phyloP scores from a whole-genome alignment of 2,113 vertebrate species.

The Prochilodus magdalenae region DNA sequence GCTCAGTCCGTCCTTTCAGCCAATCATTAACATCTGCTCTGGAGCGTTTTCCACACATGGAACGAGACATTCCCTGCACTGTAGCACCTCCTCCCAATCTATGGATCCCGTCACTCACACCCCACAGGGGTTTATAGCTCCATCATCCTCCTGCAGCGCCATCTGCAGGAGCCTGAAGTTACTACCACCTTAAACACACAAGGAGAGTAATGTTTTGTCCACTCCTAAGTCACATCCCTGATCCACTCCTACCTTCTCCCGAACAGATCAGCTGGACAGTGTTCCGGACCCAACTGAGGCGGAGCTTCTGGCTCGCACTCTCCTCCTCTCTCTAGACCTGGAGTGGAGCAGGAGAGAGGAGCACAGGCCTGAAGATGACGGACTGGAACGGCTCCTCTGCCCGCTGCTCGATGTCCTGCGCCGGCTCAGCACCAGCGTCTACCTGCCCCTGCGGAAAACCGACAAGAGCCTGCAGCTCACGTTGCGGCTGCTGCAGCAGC shows the following conservation, averaged over 20 bases:
- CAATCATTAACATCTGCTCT: too few relatives aligned
- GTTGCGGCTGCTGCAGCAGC: conserved; percentile 81
- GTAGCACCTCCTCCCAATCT: too few relatives aligned
- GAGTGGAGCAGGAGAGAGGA: conserved; percentile 31
- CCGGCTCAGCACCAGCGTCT: conserved; percentile 87
- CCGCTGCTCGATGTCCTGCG: conserved; percentile 87
- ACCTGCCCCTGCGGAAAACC: conserved; percentile 85
- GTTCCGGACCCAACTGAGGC: conserved; percentile 86
- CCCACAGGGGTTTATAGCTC: too few relatives aligned
- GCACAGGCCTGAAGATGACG: conserved; percentile 59
- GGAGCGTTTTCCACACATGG: too few relatives aligned
- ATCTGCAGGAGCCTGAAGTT: too few relatives aligned
- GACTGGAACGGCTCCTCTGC: conserved; percentile 80
- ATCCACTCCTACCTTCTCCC: not conserved
- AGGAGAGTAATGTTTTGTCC: too few relatives aligned
- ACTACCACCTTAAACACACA: too few relatives aligned
- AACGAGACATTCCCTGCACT: too few relatives aligned
- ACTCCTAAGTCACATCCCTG: too few relatives aligned
- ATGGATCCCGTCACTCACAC: too few relatives aligned
- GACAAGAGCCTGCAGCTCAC: conserved; percentile 92
- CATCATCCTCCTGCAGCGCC: too few relatives aligned
- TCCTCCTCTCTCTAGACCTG: conserved; percentile 79
- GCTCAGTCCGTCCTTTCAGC: too few relatives aligned
- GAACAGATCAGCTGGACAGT: conserved; percentile 74
- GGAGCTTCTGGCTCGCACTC: conserved; percentile 81